Conservation (phyloP, 2,797 vertebrate genomes). For the Heterohyrax brucei region DNA sequence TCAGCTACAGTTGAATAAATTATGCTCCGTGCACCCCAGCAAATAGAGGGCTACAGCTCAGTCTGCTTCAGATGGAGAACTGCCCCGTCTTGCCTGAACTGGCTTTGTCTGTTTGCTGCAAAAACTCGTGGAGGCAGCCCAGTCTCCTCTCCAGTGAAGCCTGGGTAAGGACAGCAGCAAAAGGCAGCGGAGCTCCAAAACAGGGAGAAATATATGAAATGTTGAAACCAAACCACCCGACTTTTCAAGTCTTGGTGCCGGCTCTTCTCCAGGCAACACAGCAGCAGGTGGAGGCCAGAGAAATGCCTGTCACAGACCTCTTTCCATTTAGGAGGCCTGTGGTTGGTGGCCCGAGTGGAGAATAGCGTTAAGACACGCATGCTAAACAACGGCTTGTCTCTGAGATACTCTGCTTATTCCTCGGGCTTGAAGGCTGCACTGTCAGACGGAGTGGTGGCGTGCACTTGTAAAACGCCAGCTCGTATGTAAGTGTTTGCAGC, state of each 20-base stretch:
- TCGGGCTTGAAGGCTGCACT: neutral
- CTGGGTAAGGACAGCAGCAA: constrained; percentile 53
- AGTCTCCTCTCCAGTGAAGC: constrained; percentile 70
- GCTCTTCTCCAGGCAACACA: neutral
- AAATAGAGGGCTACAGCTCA: constrained; percentile 68
- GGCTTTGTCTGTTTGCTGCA: constrained; percentile 72
- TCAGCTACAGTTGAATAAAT: constrained; percentile 76
- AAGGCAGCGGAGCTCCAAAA: constrained; percentile 64
- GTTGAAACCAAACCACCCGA: constrained; percentile 44
- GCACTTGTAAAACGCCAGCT: constrained; percentile 7
- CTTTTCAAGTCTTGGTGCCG: neutral
- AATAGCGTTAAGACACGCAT: constrained; percentile 49
- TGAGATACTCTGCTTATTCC: constrained; percentile 17
- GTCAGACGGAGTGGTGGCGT: constrained; percentile 1
- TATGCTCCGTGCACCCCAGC: constrained; percentile 46
- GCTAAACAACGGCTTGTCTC: constrained; percentile 51
- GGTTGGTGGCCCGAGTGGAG: constrained; percentile 43
- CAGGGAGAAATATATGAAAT: constrained; percentile 56
- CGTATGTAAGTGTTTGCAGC: constrained; percentile 18
- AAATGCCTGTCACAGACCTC: neutral
- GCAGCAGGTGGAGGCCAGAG: neutral
- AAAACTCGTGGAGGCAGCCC: constrained; percentile 71
- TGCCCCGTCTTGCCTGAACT: constrained; percentile 56
- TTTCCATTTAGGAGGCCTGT: neutral
- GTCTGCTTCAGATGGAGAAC: constrained; percentile 52